A percentile compares a stretch with the other conserved stretches of the same genome.
phyloP scores from a whole-genome alignment of 2,888 invertebrate species.

The Phortica magna region DNA sequence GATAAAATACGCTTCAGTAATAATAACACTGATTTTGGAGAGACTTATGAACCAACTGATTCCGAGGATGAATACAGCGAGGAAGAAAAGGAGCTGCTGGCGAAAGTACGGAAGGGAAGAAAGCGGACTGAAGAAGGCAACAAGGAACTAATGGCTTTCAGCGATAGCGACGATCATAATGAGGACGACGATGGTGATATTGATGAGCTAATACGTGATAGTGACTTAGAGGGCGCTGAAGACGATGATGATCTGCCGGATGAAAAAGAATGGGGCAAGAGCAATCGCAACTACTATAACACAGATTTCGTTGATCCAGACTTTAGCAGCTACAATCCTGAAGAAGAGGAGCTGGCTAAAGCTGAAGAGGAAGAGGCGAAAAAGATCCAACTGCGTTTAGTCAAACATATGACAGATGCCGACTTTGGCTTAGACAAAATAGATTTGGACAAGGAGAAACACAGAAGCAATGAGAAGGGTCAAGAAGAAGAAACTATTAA shows the following conservation, averaged over 20 bases:
- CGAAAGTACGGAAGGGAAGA: conserved; percentile 81
- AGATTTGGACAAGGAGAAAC: conserved; percentile 44
- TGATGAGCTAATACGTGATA: conserved; percentile 79
- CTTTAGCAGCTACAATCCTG: conserved; percentile 79
- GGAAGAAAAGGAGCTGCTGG: conserved; percentile 82
- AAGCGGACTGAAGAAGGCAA: conserved; percentile 77
- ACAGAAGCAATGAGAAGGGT: conserved; percentile 18
- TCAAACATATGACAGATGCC: conserved; percentile 87
- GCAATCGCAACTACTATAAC: conserved; percentile 87
- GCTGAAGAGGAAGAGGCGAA: conserved; percentile 91
- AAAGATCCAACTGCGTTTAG: conserved; percentile 87
- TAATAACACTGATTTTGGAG: conserved; percentile 49
- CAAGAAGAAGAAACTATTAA: conserved; percentile 63
- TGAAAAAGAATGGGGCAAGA: conserved; percentile 92
- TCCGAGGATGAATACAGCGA: conserved; percentile 87
- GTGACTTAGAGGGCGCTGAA: conserved; percentile 88
- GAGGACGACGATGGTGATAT: conserved; percentile 79
- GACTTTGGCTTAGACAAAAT: conserved; percentile 83
- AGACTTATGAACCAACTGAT: conserved; percentile 83
- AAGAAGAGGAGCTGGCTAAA: conserved; percentile 86
- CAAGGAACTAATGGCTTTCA: conserved; percentile 83
- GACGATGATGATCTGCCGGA: conserved; percentile 83
- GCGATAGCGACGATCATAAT: conserved; percentile 78
- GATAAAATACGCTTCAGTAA: conserved; percentile 19
- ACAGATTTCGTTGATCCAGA: conserved; percentile 94